Conservation (phyloP, 2,797 vertebrate species). For the Natrix natrix region DNA sequence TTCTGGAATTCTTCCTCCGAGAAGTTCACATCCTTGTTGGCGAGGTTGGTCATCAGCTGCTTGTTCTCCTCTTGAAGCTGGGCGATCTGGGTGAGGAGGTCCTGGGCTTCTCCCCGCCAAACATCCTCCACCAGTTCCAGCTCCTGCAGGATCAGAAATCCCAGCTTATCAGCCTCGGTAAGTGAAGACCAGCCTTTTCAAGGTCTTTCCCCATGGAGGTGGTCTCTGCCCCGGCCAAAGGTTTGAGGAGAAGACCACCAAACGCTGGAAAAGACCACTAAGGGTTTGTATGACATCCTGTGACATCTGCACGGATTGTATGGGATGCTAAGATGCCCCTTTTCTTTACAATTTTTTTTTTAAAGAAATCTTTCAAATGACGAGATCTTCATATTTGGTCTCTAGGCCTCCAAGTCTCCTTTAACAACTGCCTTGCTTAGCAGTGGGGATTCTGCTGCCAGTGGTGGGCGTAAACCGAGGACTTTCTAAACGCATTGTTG, state of each 20-base stretch:
- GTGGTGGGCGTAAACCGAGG: not conserved
- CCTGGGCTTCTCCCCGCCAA: slow-evolving; percentile 89
- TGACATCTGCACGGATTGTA: not conserved
- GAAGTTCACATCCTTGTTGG: slow-evolving; percentile 78
- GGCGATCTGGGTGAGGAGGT: slow-evolving; percentile 85
- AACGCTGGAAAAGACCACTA: no score
- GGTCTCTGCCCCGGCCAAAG: not conserved
- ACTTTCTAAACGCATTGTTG: not conserved
- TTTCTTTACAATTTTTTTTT: no score
- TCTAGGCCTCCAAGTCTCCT: not conserved
- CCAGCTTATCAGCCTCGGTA: not conserved
- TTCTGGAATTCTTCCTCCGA: slow-evolving; percentile 83
- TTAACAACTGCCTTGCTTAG: not conserved
- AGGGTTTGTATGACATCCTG: not conserved
- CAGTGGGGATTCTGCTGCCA: not conserved
- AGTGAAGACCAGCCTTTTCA: not conserved
- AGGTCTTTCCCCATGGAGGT: not conserved
- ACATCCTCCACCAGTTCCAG: slow-evolving; percentile 90
- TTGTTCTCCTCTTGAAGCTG: slow-evolving; percentile 90
- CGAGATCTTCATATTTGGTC: not conserved
- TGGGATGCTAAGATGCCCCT: not conserved
- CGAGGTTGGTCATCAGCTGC: slow-evolving; percentile 79
- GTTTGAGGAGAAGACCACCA: not conserved
- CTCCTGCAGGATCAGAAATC: slow-evolving; percentile 73
- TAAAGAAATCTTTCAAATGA: not conserved